A percentile compares a stretch with the other conserved stretches of the same genome.
These are phyloP conservation scores for Hylaea fasciaria DNA, from an alignment of 2,888 invertebrate genomes.

Conservation along the genomic window DNA sequence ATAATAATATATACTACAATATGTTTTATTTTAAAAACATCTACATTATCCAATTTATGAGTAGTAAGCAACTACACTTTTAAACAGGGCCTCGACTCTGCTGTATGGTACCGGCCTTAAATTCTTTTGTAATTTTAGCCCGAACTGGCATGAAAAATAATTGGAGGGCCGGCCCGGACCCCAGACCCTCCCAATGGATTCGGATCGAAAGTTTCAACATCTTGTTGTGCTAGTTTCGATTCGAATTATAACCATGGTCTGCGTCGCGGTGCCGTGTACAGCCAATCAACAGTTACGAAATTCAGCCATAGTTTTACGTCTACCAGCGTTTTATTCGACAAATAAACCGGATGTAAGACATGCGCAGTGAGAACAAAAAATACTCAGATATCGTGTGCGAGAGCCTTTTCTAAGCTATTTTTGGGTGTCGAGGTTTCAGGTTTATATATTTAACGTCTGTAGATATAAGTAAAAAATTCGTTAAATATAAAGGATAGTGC, in stretches of 20 bases:
- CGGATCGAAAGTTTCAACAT: not conserved
- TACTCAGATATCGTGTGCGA: constrained; percentile 47
- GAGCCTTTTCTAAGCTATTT: constrained; percentile 17
- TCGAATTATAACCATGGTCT: constrained; percentile 2
- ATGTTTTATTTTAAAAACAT: no score
- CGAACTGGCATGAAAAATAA: no score
- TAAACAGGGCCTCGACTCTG: no score
- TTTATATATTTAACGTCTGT: not conserved
- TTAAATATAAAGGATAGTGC: constrained; percentile 46
- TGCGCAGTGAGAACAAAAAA: constrained; percentile 68
- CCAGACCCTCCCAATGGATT: no score
- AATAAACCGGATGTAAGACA: constrained; percentile 61
- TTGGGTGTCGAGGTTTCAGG: constrained; percentile 1
- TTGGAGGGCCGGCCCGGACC: no score
- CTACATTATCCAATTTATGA: no score
- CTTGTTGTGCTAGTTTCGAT: not conserved
- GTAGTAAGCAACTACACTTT: no score
- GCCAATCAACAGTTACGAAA: constrained; percentile 52
- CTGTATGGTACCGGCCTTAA: no score
- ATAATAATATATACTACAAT: no score
- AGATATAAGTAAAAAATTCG: not conserved
- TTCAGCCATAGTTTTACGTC: constrained; percentile 29
- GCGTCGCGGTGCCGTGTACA: constrained; percentile 5
- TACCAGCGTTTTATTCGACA: constrained; percentile 45
- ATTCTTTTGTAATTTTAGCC: no score